Percentiles rank a stretch among this genome's conserved stretches.
These are phyloP conservation scores for Platygyra sinensis DNA, from an alignment of 64 coral and sea anemone species.

Conservation along the genomic window DNA sequence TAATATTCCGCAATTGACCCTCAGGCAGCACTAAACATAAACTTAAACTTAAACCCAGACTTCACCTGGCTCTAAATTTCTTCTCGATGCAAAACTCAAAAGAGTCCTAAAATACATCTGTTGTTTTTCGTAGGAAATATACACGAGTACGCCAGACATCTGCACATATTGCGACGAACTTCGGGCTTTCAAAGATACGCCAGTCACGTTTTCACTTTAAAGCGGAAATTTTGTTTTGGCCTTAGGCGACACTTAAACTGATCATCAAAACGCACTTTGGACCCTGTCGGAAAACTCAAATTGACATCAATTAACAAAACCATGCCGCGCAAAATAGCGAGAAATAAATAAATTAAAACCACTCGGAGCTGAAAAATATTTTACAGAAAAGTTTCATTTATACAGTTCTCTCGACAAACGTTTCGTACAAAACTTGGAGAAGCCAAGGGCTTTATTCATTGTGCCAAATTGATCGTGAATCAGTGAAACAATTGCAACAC, in stretches of 20 bases:
- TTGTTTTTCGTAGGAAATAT: background rate
- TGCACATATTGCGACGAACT: background rate
- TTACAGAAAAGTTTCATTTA: no score
- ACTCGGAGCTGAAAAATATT: no score
- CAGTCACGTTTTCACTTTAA: background rate
- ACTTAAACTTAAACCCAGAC: background rate
- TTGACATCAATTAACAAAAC: background rate
- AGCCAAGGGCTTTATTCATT: no score
- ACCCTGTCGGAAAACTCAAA: background rate
- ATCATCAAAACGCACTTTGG: background rate
- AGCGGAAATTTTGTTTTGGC: background rate
- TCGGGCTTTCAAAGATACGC: background rate
- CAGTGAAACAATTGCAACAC: no score
- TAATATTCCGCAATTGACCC: no score
- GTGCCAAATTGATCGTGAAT: no score
- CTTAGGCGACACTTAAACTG: background rate
- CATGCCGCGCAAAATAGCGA: background rate
- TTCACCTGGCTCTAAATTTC: background rate
- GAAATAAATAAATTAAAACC: background rate
- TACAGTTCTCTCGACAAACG: no score
- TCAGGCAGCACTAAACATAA: background rate
- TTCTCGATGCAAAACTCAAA: background rate
- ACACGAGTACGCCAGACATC: background rate
- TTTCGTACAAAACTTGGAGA: no score
- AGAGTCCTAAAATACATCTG: background rate